Percentiles rank a stretch among this genome's conserved stretches.
phyloP scores from a whole-genome alignment of 2,797 vertebrate species.

The Sebastolobus altivelis region DNA sequence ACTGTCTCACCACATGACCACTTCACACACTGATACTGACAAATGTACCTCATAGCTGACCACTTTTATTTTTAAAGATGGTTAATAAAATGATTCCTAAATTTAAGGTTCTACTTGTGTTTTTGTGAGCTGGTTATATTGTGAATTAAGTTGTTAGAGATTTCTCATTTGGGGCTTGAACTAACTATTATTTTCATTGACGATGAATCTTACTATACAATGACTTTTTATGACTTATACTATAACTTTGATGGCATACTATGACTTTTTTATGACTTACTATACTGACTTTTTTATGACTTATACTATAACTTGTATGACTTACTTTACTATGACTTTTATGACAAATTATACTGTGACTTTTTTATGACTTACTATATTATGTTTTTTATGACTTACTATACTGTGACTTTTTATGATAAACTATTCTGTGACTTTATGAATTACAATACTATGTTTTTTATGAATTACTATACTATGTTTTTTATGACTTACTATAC shows the following conservation, averaged over 20 bases:
- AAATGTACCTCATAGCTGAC: constrained; percentile 10
- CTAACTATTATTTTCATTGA: neutral
- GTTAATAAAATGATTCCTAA: constrained; percentile 43
- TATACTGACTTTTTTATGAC: too few relatives aligned
- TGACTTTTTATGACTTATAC: neutral
- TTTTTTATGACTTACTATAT: too few relatives aligned
- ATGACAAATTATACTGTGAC: too few relatives aligned
- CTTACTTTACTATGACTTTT: too few relatives aligned
- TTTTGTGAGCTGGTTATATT: neutral
- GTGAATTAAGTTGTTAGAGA: neutral
- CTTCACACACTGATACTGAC: constrained; percentile 23
- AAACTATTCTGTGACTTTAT: too few relatives aligned
- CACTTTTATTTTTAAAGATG: constrained; percentile 6
- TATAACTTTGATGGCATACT: too few relatives aligned
- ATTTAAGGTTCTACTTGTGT: neutral
- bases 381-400: neutral
- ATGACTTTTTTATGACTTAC: too few relatives aligned
- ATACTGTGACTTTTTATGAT: too few relatives aligned
- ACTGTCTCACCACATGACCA: neutral
- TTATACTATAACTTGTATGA: too few relatives aligned
- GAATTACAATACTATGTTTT: too few relatives aligned
- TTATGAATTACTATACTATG: too few relatives aligned
- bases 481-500: too few relatives aligned
- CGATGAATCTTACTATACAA: neutral
- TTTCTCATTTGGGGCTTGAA: neutral